Base-by-base conservation (phyloP, 2,888 invertebrate genomes). In the Caenorhabditis becei region DNA sequence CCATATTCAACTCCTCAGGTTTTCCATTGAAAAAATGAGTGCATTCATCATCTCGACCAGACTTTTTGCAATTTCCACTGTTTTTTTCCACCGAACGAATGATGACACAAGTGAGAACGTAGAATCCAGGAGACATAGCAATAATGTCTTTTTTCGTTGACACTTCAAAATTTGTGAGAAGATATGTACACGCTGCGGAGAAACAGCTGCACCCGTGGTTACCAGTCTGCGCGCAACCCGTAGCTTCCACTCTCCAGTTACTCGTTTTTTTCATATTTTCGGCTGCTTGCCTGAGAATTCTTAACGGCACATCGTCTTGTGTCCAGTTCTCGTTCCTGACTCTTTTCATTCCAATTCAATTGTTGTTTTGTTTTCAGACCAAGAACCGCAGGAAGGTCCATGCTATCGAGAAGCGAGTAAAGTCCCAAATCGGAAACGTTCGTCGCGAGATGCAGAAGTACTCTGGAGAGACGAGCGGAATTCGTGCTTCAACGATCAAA, bases 381-480 rank as follows among this genome's bases (percentile, higher is more conserved):
- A 80, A 82, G 35, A 85, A 85, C 65, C 72, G 85, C 4, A 53
- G 72, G 16, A 82, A 79, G 61, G 83, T 80, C 35, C 81, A 77
- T 26, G 77, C 80, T 11, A 82, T 85, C 62, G 67, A 81, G 62
- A 83, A 83, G 63, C 79, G 82, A 2, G 85, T 85, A 65, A 77
- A 80, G 24, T 83, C 83, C 16, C 85, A 85, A 54, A 70, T 85
- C n/a, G 85, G 82, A 67, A 72, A 74, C 44, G 94, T 95, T 1
- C 94, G 95, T 83, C 95, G 94, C 79, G 97, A 98, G 92, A 90
- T 94, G 5, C 93, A 93, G 35, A 94, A 95, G 83, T 99, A 99
- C 92, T 94, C 94, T 75, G 98, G 98, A 72, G 98, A 99, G 93
- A 93, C 95, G 62, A 96, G 96, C 65, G 98, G 98, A 86, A 98